Evolutionary conservation across 2,113 vertebrate species (phyloP).

Genomic region (Rallus limicola): DNA sequence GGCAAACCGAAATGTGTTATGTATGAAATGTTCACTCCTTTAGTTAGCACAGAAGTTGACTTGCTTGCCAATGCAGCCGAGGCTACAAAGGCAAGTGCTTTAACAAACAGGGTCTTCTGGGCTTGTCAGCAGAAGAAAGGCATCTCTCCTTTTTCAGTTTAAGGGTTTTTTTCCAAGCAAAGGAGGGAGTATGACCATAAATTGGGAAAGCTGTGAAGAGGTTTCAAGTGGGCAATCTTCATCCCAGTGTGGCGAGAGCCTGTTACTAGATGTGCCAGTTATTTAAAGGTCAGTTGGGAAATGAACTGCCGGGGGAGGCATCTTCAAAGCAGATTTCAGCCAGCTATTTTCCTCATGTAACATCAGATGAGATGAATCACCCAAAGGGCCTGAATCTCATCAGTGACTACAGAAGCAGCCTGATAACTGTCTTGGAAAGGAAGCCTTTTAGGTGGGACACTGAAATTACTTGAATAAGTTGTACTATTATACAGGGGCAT

Average conservation of each 20-base stretch:
- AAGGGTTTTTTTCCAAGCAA: neutral
- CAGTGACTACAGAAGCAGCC: neutral
- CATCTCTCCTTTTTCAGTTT: neutral
- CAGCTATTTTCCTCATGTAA: neutral
- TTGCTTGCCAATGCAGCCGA: neutral
- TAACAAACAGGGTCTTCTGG: neutral
- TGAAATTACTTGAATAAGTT: neutral
- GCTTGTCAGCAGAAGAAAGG: neutral
- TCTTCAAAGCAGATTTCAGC: neutral
- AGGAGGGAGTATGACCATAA: neutral
- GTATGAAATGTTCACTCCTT: neutral
- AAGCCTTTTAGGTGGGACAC: neutral
- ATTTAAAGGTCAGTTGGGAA: neutral
- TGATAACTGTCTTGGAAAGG: neutral
- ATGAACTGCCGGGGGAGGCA: neutral
- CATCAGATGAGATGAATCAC: neutral
- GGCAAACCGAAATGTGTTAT: neutral
- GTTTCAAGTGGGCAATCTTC: neutral
- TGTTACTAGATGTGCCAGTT: neutral
- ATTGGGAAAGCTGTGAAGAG: neutral
- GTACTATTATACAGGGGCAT: neutral
- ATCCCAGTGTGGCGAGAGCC: neutral
- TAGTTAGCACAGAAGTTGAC: neutral
- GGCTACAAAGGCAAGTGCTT: neutral
- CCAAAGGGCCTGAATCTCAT: neutral